Conservation (phyloP, 2,888 invertebrate genomes). For the Meghimatium bilineatum region DNA sequence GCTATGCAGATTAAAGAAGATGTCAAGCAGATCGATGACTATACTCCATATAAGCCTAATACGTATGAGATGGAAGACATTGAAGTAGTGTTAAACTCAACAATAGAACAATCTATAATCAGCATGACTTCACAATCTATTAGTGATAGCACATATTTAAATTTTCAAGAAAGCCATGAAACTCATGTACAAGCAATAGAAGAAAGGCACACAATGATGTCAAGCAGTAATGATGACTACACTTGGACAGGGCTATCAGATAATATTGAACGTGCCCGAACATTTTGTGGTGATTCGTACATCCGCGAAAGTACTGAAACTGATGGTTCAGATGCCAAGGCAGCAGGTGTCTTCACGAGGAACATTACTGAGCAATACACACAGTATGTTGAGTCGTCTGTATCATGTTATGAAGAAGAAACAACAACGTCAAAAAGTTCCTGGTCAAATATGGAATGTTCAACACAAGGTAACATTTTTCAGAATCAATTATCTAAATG, state of each 20-base stretch:
- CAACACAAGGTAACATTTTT: neutral
- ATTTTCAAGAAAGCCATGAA: neutral
- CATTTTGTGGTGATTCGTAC: neutral
- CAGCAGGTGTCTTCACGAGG: neutral
- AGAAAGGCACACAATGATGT: neutral
- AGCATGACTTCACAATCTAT: neutral
- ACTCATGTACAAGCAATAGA: neutral
- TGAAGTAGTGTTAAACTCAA: constrained; percentile 26
- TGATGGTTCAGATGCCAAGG: neutral
- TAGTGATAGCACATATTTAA: neutral
- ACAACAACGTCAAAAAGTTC: neutral
- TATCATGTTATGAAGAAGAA: neutral
- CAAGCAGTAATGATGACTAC: neutral
- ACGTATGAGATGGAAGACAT: constrained; percentile 1
- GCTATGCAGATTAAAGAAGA: neutral
- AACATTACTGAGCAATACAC: neutral
- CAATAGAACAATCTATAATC: constrained; percentile 5
- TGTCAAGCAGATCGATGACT: neutral
- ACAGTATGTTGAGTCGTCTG: neutral
- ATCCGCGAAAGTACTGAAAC: neutral
- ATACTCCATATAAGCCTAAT: neutral
- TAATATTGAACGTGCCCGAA: neutral
- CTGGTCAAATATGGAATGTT: neutral
- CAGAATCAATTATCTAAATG: neutral
- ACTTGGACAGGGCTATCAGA: neutral